phyloP scores from a whole-genome alignment of 2,888 invertebrate genomes.

The Coelopa pilipes region DNA sequence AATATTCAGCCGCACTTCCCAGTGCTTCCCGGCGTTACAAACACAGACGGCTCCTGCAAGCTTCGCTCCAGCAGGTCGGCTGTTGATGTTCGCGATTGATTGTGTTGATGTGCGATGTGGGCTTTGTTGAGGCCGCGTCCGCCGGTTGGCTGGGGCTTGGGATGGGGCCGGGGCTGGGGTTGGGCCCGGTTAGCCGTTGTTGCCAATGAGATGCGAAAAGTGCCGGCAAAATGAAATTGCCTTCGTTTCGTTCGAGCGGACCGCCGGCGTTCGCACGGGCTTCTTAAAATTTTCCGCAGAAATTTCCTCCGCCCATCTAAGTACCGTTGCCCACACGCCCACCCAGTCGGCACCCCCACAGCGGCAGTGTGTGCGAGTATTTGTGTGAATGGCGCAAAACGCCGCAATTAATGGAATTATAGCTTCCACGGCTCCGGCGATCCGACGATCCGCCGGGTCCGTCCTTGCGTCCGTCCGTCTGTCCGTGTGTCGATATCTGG shows the following conservation, averaged over 20 bases:
- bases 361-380: background rate
- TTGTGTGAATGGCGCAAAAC: conserved; percentile 7
- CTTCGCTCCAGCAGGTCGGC: conserved; percentile 35
- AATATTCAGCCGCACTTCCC: conserved; percentile 51
- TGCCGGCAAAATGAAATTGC: no score
- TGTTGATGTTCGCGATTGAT: conserved; percentile 64
- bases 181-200: background rate
- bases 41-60: background rate
- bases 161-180: background rate
- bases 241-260: no score
- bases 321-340: conserved; percentile 10
- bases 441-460: background rate
- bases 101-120: conserved; percentile 65
- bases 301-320: background rate
- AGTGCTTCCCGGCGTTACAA: no score
- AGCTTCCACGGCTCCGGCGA: background rate
- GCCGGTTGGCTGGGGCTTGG: no score
- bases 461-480: background rate
- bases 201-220: conserved; percentile 41
- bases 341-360: no score
- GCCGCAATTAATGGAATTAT: conserved; percentile 11
- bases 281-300: no score
- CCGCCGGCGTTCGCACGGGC: no score
- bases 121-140: conserved; percentile 57
- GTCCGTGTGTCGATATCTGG: background rate